Evolutionary conservation across 2,888 invertebrate species (phyloP).

Genomic region (Diarsia mendica): DNA sequence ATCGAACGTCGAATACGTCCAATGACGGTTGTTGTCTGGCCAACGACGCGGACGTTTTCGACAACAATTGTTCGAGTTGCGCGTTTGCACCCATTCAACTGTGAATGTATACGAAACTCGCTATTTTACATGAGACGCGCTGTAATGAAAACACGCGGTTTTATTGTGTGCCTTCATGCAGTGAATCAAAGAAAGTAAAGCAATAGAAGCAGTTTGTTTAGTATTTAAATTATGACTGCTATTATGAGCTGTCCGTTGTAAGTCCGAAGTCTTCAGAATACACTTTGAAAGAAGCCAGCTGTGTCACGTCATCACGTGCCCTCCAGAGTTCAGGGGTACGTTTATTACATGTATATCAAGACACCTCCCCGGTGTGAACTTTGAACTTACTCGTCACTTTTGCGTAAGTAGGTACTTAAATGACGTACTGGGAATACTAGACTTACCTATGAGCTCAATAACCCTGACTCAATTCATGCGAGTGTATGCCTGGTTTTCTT

Average conservation of each 20-base stretch:
- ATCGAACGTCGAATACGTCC: slow-evolving; percentile 66
- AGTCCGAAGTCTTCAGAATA: background rate
- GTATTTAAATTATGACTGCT: slow-evolving; percentile 15
- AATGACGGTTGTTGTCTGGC: slow-evolving; percentile 63
- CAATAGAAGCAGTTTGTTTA: slow-evolving; percentile 28
- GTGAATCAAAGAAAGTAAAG: slow-evolving; percentile 41
- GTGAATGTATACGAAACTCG: slow-evolving; percentile 51
- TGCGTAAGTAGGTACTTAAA: background rate
- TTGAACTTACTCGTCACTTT: slow-evolving; percentile 25
- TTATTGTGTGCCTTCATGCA: slow-evolving; percentile 46
- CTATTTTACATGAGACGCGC: slow-evolving; percentile 55
- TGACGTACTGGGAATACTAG: slow-evolving; percentile 10
- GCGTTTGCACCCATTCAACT: slow-evolving; percentile 57
- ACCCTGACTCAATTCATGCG: background rate
- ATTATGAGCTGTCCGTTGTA: slow-evolving; percentile 1
- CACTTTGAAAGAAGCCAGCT: background rate
- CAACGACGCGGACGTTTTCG: slow-evolving; percentile 50
- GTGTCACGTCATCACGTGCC: no score
- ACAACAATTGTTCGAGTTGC: slow-evolving; percentile 66
- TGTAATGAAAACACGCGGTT: slow-evolving; percentile 55
- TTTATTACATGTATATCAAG: no score
- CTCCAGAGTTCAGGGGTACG: no score
- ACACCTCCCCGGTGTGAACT: slow-evolving; percentile 4
- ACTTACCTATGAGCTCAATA: slow-evolving; percentile 11
- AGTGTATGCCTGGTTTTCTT: background rate